phyloP scores from a whole-genome alignment of 2,113 vertebrate genomes.

The Myodes glareolus region DNA sequence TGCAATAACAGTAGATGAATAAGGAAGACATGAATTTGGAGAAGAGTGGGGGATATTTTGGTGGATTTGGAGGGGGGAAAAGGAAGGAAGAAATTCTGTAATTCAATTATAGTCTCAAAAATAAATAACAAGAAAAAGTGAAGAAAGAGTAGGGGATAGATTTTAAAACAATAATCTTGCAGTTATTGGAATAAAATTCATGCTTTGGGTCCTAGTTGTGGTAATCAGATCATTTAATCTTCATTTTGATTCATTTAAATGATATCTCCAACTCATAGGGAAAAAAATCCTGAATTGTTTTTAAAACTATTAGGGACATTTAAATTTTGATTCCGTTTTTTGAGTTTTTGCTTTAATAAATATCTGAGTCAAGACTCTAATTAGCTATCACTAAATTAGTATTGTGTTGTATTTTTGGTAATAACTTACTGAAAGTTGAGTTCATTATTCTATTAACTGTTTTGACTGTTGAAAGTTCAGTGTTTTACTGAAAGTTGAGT shows the following conservation, averaged over 20 bases:
- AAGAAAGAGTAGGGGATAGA: neutral
- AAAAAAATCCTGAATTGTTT: neutral
- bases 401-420: constrained; percentile 17
- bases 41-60: neutral
- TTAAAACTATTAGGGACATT: neutral
- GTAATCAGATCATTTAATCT: neutral
- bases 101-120: neutral
- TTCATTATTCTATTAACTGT: neutral
- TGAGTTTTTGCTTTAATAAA: constrained; percentile 54
- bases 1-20: neutral
- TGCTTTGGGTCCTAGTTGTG: neutral
- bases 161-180: neutral
- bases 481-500: neutral
- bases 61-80: neutral
- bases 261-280: neutral
- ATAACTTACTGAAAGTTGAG: neutral
- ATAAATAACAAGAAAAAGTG: neutral
- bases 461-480: neutral
- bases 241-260: constrained; percentile 38
- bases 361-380: constrained; percentile 31
- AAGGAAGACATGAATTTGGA: neutral
- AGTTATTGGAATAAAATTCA: constrained; percentile 18
- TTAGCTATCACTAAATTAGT: constrained; percentile 25
- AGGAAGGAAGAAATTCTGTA: neutral
- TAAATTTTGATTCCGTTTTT: constrained; percentile 34